Conservation (phyloP, 2,888 invertebrate genomes). For the Cyaniris semiargus region DNA sequence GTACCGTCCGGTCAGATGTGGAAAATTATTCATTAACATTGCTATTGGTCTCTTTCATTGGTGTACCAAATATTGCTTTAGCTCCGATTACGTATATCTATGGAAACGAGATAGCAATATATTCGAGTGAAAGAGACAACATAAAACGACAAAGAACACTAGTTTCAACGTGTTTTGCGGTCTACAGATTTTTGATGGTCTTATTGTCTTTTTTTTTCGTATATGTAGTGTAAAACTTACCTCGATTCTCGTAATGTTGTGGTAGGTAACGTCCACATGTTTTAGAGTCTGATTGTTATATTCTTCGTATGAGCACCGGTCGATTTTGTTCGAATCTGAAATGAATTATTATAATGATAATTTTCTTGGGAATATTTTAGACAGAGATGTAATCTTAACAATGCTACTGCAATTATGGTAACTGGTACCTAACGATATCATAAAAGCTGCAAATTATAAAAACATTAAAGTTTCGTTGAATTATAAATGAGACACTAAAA, state of each 20-base stretch:
- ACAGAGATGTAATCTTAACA: not conserved
- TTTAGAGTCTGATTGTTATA: slow-evolving; percentile 85
- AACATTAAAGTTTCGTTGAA: slow-evolving; percentile 2
- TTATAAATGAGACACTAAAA: not conserved
- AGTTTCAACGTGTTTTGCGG: no score
- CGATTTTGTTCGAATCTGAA: slow-evolving; percentile 74
- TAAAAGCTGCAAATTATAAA: not conserved
- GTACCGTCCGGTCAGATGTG: no score
- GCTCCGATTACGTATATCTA: no score
- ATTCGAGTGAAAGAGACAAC: no score
- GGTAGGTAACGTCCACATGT: slow-evolving; percentile 80
- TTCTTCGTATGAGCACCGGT: slow-evolving; percentile 88
- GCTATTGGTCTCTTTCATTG: not conserved
- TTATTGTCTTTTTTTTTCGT: no score
- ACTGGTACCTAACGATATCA: not conserved
- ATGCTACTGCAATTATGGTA: not conserved
- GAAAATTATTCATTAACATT: not conserved
- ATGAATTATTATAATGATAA: slow-evolving; percentile 34
- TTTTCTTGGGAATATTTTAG: not conserved
- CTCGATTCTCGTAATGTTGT: slow-evolving; percentile 75
- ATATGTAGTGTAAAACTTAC: slow-evolving; percentile 47
- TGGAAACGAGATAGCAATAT: no score
- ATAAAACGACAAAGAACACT: no score
- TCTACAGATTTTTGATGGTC: no score
- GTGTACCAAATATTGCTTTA: no score